Conservation (phyloP, 1,140 invertebrate species). For the Temnothorax nylanderi region DNA sequence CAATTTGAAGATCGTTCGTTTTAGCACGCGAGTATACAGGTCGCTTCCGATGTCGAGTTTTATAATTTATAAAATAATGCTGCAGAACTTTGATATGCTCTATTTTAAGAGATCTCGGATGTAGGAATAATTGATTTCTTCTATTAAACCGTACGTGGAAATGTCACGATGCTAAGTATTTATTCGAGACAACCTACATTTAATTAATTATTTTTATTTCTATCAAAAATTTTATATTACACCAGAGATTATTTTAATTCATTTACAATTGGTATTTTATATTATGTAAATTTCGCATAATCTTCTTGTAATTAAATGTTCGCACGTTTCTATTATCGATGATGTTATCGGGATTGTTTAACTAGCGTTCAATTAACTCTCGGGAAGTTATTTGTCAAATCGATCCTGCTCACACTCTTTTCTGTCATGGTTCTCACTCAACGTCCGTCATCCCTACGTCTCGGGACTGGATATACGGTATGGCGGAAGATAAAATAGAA, state of each 20-base stretch:
- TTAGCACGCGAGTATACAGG: background rate
- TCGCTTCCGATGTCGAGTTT: background rate
- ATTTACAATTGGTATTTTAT: background rate
- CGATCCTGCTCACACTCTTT: background rate
- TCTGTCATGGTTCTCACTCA: conserved; percentile 2
- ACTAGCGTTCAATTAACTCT: conserved; percentile 60
- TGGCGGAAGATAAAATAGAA: conserved; percentile 57
- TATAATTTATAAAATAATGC: background rate
- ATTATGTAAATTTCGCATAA: background rate
- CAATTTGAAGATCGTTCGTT: background rate
- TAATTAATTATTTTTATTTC: conserved; percentile 13
- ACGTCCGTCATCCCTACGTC: conserved; percentile 34
- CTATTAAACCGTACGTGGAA: background rate
- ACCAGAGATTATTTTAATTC: background rate
- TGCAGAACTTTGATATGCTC: background rate
- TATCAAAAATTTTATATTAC: background rate
- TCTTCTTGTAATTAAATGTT: conserved; percentile 41
- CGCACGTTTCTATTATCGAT: conserved; percentile 3
- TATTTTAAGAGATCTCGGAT: background rate
- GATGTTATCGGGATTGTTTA: conserved; percentile 45
- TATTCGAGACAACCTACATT: background rate
- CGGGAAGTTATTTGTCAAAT: conserved; percentile 26
- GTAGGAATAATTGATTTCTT: background rate
- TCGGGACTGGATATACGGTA: conserved; percentile 21
- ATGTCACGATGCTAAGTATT: background rate